phyloP scores from a whole-genome alignment of 2,888 invertebrate species.

The Hoplodrina blanda region DNA sequence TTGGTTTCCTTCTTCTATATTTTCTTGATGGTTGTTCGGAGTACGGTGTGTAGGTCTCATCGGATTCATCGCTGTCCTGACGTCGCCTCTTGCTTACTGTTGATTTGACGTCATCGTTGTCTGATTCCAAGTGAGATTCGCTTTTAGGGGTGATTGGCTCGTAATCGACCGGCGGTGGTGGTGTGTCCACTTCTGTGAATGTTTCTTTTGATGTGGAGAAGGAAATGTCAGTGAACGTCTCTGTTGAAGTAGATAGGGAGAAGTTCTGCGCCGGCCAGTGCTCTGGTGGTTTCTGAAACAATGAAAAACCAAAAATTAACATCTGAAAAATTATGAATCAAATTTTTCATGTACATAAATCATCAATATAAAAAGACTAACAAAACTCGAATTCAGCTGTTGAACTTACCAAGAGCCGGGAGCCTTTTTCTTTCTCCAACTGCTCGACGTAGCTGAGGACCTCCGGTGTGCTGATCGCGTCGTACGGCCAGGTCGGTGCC shows the following conservation, averaged over 20 bases:
- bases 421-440: conserved; percentile 83
- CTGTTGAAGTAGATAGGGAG: conserved; percentile 48
- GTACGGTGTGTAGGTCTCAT: conserved; percentile 84
- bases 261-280: conserved; percentile 68
- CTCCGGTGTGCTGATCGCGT: conserved; percentile 86
- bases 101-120: conserved; percentile 78
- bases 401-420: conserved; percentile 75
- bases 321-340: background rate
- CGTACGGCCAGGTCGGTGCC: conserved; percentile 72
- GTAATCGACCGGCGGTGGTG: conserved; percentile 77
- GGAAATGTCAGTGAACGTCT: conserved; percentile 63
- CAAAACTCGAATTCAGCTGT: background rate
- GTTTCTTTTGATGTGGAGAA: conserved; percentile 59
- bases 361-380: background rate
- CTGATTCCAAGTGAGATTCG: conserved; percentile 84
- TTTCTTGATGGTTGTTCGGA: conserved; percentile 77
- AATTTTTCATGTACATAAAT: background rate
- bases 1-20: conserved; percentile 81
- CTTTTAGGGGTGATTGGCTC: conserved; percentile 85
- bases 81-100: conserved; percentile 73
- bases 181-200: conserved; percentile 68
- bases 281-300: conserved; percentile 70
- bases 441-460: conserved; percentile 86
- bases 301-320: conserved; percentile 21
- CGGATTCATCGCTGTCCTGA: conserved; percentile 85